Conservation (phyloP, 2,113 vertebrate species). For the Odobenus rosmarus region DNA sequence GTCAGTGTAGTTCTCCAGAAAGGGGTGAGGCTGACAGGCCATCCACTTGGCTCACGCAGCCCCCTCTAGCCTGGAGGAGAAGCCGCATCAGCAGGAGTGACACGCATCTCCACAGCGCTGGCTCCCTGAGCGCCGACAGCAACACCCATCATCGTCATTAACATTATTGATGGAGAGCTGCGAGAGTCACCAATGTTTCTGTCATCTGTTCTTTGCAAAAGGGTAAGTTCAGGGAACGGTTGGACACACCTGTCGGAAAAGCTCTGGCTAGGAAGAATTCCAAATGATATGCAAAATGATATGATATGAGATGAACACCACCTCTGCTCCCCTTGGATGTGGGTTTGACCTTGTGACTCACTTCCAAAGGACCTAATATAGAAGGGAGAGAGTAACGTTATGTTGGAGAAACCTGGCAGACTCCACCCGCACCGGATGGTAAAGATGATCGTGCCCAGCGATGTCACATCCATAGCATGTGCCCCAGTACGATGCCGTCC, state of each 20-base stretch:
- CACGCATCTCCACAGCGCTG: rapidly evolving
- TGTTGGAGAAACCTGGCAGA: rapidly evolving
- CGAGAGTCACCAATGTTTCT: neutral
- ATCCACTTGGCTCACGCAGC: rapidly evolving
- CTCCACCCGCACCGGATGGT: neutral
- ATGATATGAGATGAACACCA: neutral
- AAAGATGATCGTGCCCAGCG: rapidly evolving
- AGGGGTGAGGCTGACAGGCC: rapidly evolving
- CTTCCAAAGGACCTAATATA: neutral
- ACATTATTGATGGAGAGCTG: too few species aligned
- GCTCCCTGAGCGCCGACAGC: neutral
- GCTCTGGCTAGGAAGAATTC: neutral
- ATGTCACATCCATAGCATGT: rapidly evolving
- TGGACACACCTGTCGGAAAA: neutral
- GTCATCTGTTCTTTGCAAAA: neutral
- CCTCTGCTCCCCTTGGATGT: rapidly evolving
- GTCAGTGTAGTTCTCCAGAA: neutral
- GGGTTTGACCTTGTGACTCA: neutral
- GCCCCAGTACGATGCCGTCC: rapidly evolving
- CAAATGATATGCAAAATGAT: neutral
- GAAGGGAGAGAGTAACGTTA: neutral
- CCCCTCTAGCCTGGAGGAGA: neutral
- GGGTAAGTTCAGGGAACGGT: neutral
- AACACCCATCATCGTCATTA: rapidly evolving
- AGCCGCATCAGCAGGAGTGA: rapidly evolving